These are phyloP conservation scores for Idaea aversata DNA, from an alignment of 2,888 invertebrate genomes.

Conservation along the genomic window DNA sequence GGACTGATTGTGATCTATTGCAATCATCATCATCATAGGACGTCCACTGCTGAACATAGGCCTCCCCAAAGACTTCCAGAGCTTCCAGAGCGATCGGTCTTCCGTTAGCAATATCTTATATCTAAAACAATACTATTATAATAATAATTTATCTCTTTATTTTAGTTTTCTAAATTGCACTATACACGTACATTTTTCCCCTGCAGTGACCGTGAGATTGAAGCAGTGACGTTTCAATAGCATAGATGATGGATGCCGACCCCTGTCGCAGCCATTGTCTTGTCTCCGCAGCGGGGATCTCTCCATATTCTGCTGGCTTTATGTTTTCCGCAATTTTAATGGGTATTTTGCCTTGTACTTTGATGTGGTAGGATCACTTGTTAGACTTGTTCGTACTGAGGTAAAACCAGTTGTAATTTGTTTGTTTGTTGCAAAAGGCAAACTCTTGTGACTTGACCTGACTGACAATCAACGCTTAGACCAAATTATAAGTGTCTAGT, in stretches of 20 bases:
- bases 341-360: background rate
- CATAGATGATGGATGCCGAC: slow-evolving; percentile 40
- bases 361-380: background rate
- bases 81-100: background rate
- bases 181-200: slow-evolving; percentile 5
- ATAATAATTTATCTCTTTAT: slow-evolving; percentile 6
- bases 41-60: too few relatives aligned
- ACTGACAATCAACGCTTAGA: too few relatives aligned
- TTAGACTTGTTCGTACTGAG: background rate
- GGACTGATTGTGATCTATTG: too few relatives aligned
- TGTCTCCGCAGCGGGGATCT: slow-evolving; percentile 29
- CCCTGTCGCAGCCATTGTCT: slow-evolving; percentile 46
- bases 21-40: too few relatives aligned
- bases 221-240: slow-evolving; percentile 43
- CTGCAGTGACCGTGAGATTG: slow-evolving; percentile 19
- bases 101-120: background rate
- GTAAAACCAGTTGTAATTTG: background rate
- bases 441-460: too few relatives aligned
- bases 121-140: background rate
- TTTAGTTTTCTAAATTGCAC: slow-evolving; percentile 9
- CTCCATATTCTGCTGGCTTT: slow-evolving; percentile 3
- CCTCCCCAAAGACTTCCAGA: too few relatives aligned
- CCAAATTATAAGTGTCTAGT: too few relatives aligned
- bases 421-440: too few relatives aligned
- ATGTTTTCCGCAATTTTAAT: background rate